Evolutionary conservation across 2,113 vertebrate genomes (phyloP).

Genomic region (Phylloscopus trochiloides): DNA sequence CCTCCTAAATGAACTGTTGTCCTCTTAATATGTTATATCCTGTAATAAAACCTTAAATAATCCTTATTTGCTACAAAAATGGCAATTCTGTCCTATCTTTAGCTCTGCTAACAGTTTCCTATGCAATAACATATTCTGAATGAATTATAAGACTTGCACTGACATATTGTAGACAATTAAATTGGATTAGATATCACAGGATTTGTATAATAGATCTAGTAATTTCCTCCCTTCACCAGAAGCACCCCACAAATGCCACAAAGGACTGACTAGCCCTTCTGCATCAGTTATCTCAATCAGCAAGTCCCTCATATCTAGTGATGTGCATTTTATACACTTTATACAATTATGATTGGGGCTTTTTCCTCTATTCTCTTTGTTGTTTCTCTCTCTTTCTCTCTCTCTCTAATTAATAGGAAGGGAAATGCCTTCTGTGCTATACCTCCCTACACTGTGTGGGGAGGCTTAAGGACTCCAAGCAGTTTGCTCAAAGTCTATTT

Average conservation of each 20-base stretch:
- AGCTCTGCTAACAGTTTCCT: neutral
- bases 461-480: neutral
- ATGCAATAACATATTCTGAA: neutral
- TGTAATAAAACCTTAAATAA: neutral
- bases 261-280: neutral
- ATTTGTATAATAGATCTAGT: accelerated
- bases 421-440: neutral
- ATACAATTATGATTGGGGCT: neutral
- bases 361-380: neutral
- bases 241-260: neutral
- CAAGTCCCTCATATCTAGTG: neutral
- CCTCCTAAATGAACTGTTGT: neutral
- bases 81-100: neutral
- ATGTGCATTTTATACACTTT: neutral
- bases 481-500: neutral
- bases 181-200: neutral
- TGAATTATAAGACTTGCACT: neutral
- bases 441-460: neutral
- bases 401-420: neutral
- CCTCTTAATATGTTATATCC: neutral
- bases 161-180: neutral
- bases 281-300: neutral
- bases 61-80: neutral
- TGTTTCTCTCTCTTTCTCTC: neutral
- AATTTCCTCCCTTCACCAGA: neutral